A percentile compares a stretch with the other conserved stretches of the same genome.
phyloP scores from a whole-genome alignment of 2,888 invertebrate genomes.

The Eueremaeus valkanovi region DNA sequence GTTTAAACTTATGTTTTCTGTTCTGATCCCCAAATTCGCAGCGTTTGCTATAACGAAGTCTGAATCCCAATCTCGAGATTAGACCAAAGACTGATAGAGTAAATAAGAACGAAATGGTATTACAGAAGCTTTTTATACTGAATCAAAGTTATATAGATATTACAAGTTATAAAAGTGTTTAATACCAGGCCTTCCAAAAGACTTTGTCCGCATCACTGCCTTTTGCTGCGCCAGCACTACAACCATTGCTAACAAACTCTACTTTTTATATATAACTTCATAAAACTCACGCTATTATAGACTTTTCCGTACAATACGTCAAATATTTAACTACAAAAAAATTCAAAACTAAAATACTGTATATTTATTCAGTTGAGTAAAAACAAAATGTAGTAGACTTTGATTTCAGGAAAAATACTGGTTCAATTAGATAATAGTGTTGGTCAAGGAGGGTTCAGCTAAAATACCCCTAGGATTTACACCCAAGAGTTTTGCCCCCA shows the following conservation, averaged over 20 bases:
- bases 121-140: neutral
- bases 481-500: no score
- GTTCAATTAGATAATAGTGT: neutral
- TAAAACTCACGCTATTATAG: neutral
- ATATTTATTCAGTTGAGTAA: no score
- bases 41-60: neutral
- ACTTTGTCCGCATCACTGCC: constrained; percentile 8
- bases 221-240: constrained; percentile 9
- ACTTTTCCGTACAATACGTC: neutral
- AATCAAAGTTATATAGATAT: neutral
- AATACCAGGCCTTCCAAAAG: neutral
- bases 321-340: neutral
- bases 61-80: neutral
- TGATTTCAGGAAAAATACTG: neutral
- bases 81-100: neutral
- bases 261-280: neutral
- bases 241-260: neutral
- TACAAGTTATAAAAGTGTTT: constrained; percentile 10
- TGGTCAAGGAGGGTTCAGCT: no score
- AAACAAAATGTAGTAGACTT: neutral
- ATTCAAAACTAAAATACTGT: neutral
- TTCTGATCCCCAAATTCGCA: neutral
- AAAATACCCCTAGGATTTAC: no score
- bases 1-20: constrained; percentile 7
- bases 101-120: neutral